phyloP scores from a whole-genome alignment of 2,888 invertebrate species.

The Neoitamus cyanurus region DNA sequence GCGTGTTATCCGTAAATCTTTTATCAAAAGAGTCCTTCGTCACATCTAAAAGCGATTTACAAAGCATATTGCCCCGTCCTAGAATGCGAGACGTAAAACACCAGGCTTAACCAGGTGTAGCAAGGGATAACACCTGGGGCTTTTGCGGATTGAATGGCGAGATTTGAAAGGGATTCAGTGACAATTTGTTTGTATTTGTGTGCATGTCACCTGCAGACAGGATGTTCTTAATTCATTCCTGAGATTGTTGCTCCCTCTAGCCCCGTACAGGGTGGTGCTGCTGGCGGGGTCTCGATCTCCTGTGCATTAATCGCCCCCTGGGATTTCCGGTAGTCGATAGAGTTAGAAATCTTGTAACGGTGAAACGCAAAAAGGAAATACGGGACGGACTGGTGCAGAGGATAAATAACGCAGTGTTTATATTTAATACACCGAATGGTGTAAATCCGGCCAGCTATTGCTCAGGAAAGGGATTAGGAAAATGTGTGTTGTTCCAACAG shows the following conservation, averaged over 20 bases:
- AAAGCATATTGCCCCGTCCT: constrained; percentile 36
- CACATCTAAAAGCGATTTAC: constrained; percentile 41
- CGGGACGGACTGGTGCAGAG: neutral
- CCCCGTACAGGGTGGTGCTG: neutral
- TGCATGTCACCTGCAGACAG: constrained; percentile 43
- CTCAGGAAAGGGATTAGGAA: neutral
- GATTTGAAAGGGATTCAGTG: constrained; percentile 46
- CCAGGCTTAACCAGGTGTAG: constrained; percentile 44
- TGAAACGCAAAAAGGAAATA: constrained; percentile 30
- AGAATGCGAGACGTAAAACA: constrained; percentile 40
- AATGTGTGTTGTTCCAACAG: neutral
- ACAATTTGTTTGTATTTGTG: constrained; percentile 46
- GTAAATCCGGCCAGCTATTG: constrained; percentile 7
- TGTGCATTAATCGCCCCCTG: constrained; percentile 41
- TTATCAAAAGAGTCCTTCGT: constrained; percentile 41
- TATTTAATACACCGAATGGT: neutral
- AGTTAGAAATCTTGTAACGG: constrained; percentile 38
- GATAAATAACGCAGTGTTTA: constrained; percentile 19
- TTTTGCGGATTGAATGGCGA: constrained; percentile 45
- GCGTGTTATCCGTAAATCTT: constrained; percentile 17
- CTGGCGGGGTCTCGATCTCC: neutral
- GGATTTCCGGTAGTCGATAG: constrained; percentile 38
- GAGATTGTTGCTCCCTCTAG: constrained; percentile 27
- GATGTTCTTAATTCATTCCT: constrained; percentile 44
- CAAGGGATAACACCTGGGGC: constrained; percentile 44